Evolutionary conservation across 2,888 invertebrate species (phyloP), one percentile per base, ranked within the genome.

Genomic region (Trissolcus japonicus): DNA sequence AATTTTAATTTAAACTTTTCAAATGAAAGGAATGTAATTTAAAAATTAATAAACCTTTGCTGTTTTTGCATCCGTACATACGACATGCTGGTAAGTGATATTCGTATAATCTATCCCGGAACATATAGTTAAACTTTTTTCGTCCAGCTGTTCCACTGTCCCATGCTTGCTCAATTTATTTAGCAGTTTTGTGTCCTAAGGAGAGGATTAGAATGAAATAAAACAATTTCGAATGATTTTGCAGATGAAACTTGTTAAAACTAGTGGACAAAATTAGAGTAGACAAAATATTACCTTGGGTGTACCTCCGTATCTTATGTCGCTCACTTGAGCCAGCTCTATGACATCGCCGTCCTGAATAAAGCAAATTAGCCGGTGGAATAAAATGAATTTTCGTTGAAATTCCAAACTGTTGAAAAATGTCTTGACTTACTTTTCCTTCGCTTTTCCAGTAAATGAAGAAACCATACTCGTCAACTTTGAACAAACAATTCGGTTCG

Each of bases 61-160:
- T 40, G 90, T 91, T 81, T 92, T 91, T 7, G 91, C 90, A 83
- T 92, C 91, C 1, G 91, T 89, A 74, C 92, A 92, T 25, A 93
- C 91, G 76, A 94, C 89, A 72, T 92, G 92, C 66, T 92, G 91
- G 83, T 92, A 92, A 82, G 89, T 91, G 79, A 93, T 92, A 85
- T 93, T 93, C 76, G 94, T 93, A 81, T 94, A 91, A 88, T 94
- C 94, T 40, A 92, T 90, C 2, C 93, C 93, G 71, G 92, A 91
- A 80, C 93, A 93, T 67, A 94, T 91, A 35, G 92, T 92, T 46
- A 94, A 89, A 53, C 92, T 92, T 77, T 93, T 90, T 61, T 92
- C 91, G 66, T 93, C 93, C 57, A 93, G 82, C 76, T 90, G 90
- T 11, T 88, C 88, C 21, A 77, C 67, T 1, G 87, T 89, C 3